phyloP scores from a whole-genome alignment of 2,797 vertebrate genomes.

The Acanthurus leucopareius region DNA sequence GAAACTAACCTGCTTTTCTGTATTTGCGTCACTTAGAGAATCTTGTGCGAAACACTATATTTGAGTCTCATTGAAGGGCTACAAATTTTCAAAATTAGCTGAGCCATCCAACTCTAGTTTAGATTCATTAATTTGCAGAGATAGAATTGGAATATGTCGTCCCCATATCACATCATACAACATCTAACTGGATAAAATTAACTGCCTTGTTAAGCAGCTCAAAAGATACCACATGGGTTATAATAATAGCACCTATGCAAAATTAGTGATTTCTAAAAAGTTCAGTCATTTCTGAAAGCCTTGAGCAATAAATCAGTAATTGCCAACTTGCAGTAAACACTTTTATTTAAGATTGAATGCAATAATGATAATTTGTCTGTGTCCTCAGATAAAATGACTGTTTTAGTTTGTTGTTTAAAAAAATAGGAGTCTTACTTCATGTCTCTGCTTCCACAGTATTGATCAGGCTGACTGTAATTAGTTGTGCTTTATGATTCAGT shows the following conservation, averaged over 20 bases:
- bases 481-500: background rate
- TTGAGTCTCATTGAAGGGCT: background rate
- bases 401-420: background rate
- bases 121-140: background rate
- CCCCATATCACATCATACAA: no score
- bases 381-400: background rate
- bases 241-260: no score
- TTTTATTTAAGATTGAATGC: background rate
- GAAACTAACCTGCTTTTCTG: background rate
- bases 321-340: background rate
- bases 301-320: no score
- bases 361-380: background rate
- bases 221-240: background rate
- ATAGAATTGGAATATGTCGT: no score
- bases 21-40: background rate
- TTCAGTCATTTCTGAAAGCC: background rate
- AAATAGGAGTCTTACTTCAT: background rate
- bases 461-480: background rate
- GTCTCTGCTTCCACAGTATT: background rate
- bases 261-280: background rate
- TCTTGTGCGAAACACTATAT: background rate
- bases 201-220: background rate
- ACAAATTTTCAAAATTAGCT: slow-evolving; percentile 3
- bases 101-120: background rate
- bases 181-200: background rate